phyloP scores from a whole-genome alignment of 2,797 vertebrate species.

The Semotilus atromaculatus region DNA sequence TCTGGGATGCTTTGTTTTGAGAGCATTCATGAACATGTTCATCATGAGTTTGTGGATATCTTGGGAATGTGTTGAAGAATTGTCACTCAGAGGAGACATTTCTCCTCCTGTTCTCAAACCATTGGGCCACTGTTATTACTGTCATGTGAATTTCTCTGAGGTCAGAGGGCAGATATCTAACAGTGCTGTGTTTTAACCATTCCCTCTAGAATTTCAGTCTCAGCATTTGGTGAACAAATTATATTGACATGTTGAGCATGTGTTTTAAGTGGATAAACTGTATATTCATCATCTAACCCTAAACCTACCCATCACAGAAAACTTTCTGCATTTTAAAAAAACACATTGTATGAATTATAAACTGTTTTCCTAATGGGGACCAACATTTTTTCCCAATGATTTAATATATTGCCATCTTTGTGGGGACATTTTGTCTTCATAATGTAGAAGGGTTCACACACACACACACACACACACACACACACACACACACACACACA shows the following conservation, averaged over 20 bases:
- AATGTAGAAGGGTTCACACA: not conserved
- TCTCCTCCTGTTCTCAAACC: slow-evolving; percentile 18
- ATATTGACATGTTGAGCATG: not conserved
- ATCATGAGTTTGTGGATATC: slow-evolving; percentile 6
- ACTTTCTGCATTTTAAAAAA: not conserved
- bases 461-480: not conserved
- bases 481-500: not conserved
- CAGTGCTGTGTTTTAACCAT: slow-evolving; percentile 7
- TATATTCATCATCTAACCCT: not conserved
- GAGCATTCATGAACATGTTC: not conserved
- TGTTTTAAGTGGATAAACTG: not conserved
- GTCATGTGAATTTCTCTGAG: slow-evolving; percentile 42
- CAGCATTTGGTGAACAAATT: slow-evolving; percentile 5
- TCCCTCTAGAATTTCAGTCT: slow-evolving; percentile 3
- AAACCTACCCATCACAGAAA: not conserved
- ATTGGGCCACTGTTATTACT: slow-evolving; percentile 38
- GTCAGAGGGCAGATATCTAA: slow-evolving; percentile 50
- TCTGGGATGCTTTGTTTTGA: not conserved
- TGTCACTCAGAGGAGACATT: slow-evolving; percentile 25
- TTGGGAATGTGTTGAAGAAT: slow-evolving; percentile 31
- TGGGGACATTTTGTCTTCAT: too few species aligned
- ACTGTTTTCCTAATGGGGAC: too few species aligned
- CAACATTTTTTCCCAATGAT: not conserved
- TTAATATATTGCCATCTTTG: too few species aligned
- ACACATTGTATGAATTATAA: not conserved